Conservation (phyloP, 2,888 invertebrate genomes). For the Panopea generosa region DNA sequence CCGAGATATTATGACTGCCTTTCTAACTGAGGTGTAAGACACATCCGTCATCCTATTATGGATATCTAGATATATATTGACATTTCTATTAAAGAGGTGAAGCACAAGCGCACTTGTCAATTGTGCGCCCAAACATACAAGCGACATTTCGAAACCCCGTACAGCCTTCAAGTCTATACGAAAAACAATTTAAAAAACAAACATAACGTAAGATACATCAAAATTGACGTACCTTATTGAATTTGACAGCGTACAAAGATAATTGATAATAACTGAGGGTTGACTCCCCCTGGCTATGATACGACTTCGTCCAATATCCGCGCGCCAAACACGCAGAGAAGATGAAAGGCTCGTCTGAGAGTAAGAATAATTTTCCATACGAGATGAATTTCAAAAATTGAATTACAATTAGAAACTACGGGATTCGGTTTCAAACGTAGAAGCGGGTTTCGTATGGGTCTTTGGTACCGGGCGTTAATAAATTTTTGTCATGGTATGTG, state of each 20-base stretch:
- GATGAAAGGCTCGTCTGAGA: constrained; percentile 55
- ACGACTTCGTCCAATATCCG: constrained; percentile 39
- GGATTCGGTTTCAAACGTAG: constrained; percentile 42
- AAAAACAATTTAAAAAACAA: constrained; percentile 50
- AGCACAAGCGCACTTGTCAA: background rate
- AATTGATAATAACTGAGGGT: constrained; percentile 49
- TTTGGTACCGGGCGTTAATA: background rate
- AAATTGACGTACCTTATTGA: constrained; percentile 55
- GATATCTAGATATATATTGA: constrained; percentile 40
- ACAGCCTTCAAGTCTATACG: constrained; percentile 44
- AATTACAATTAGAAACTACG: constrained; percentile 33
- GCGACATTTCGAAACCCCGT: constrained; percentile 31
- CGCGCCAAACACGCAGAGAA: constrained; percentile 56
- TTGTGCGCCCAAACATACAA: background rate
- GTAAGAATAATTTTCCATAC: constrained; percentile 31
- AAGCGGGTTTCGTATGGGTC: background rate
- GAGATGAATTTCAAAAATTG: constrained; percentile 32
- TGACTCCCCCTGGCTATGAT: constrained; percentile 46
- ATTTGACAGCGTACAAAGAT: constrained; percentile 52
- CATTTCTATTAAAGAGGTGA: constrained; percentile 52
- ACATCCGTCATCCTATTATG: constrained; percentile 40
- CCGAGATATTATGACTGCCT: constrained; percentile 44
- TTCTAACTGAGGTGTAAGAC: constrained; percentile 45
- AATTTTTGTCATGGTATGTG: background rate
- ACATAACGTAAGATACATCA: constrained; percentile 63